Evolutionary conservation across 2,888 invertebrate species (phyloP), one percentile per base, ranked within the genome.

Genomic region (Lamellibrachia satsuma): DNA sequence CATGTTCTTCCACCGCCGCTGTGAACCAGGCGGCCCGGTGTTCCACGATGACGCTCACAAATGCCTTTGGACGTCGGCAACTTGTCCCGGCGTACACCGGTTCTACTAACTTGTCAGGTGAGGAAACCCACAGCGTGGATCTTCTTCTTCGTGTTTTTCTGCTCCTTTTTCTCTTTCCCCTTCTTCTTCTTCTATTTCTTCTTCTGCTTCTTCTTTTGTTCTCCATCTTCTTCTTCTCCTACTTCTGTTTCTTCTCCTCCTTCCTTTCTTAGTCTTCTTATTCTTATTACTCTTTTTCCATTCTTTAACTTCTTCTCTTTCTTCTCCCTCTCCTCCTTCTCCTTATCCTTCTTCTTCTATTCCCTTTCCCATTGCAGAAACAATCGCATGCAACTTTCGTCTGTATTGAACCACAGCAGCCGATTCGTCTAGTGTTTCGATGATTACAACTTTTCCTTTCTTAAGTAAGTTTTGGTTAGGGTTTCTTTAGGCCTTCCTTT

Each of bases 1-100:
- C 22, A 75, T 75, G 75, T 75, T 75, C 75, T 75, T 75, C 75
- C 75, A 75, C 75, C 75, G 75, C 75, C 75, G 75, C 75, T 75
- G 75, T 75, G 75, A 75, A n/a, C 75, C 75, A 4, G 75, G 75
- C 22, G 75, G 75, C 22, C 75, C 75, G 75, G 75, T 75, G 4
- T 75, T 15, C 22, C 75, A 75, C 75, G 75, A 75, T 75, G 75
- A 75, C 75, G 2, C 2, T 22, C 75, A 75, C 22, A 75, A 75
- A 22, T 75, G 75, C 6, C 75, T 75, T n/a, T 75, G 75, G 75
- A 75, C 75, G 75, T 75, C 75, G 75, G 1, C 1, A 0, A 75
- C 75, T 2, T 75, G 75, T 75, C 75, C 15, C 75, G 75, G 75
- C 6, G 75, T 75, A 15, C 75, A 75, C 75, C 75, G 75, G 6